These are phyloP conservation scores for Dendrolimus kikuchii DNA, from an alignment of 1,140 invertebrate species.

Conservation along the genomic window DNA sequence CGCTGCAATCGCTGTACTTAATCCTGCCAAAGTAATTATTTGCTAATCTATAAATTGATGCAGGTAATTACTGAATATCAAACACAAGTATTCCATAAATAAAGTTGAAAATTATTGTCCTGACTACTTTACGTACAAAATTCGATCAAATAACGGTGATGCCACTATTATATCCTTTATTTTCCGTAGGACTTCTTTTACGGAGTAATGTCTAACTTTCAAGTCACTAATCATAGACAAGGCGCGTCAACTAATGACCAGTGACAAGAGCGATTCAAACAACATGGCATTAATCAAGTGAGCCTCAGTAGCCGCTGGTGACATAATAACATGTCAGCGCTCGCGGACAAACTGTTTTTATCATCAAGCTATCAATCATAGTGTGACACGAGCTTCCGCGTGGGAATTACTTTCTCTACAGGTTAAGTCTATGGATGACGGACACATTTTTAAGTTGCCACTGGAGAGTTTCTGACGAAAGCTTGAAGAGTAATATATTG, in stretches of 20 bases:
- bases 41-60: too few relatives aligned
- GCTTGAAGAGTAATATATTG: not conserved
- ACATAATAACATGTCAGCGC: constrained; percentile 54
- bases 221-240: constrained; percentile 20
- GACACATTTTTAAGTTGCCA: not conserved
- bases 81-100: too few relatives aligned
- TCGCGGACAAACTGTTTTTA: constrained; percentile 46
- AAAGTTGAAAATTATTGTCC: too few relatives aligned
- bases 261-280: constrained; percentile 31
- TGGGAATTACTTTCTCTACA: constrained; percentile 43
- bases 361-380: constrained; percentile 47
- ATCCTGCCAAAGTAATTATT: too few relatives aligned
- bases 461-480: not conserved
- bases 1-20: too few relatives aligned
- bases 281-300: constrained; percentile 41
- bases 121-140: too few relatives aligned
- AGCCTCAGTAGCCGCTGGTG: constrained; percentile 27
- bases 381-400: constrained; percentile 42
- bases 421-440: not conserved
- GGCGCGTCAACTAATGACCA: constrained; percentile 20
- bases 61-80: too few relatives aligned
- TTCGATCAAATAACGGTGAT: too few relatives aligned
- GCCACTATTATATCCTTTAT: too few relatives aligned
- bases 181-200: not conserved
- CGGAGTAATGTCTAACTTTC: not conserved